Evolutionary conservation across 2,113 vertebrate genomes (phyloP).

Genomic region (Xenopus borealis): DNA sequence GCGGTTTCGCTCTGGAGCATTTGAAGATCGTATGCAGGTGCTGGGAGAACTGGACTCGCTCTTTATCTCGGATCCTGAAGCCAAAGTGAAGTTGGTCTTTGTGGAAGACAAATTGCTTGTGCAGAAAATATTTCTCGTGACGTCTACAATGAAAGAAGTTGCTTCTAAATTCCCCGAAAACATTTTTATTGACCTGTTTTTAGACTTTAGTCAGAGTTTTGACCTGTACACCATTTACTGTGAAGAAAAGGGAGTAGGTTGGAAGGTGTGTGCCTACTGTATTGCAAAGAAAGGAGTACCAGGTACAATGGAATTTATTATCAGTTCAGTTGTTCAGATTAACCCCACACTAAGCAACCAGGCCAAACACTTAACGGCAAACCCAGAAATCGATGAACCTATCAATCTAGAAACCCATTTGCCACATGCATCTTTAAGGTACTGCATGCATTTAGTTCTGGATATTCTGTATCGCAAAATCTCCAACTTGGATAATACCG

Average conservation of each 20-base stretch:
- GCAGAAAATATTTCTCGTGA: conserved; percentile 59
- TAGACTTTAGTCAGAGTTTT: conserved; percentile 50
- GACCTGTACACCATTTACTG: conserved; percentile 55
- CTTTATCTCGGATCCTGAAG: conserved; percentile 33
- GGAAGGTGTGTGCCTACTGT: conserved; percentile 56
- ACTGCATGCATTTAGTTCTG: conserved; percentile 56
- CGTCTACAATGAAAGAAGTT: conserved; percentile 50
- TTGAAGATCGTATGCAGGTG: conserved; percentile 36
- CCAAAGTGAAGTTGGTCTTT: conserved; percentile 59
- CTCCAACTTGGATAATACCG: conserved; percentile 48
- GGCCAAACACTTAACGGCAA: conserved; percentile 54
- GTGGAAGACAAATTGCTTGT: conserved; percentile 60
- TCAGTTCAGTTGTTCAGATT: conserved; percentile 56
- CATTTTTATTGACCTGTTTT: conserved; percentile 57
- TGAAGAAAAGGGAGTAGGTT: conserved; percentile 49
- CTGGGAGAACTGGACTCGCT: conserved; percentile 30
- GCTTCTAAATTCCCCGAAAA: conserved; percentile 52
- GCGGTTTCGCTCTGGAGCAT: conserved; percentile 32
- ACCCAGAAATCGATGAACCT: conserved; percentile 49
- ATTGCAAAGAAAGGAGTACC: conserved; percentile 52
- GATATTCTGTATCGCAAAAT: conserved; percentile 57
- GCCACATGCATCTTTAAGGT: conserved; percentile 51
- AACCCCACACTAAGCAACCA: conserved; percentile 50
- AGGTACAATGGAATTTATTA: conserved; percentile 52
- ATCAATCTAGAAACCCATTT: conserved; percentile 50